These are phyloP conservation scores for Amphimedon queenslandica DNA, from an alignment of 37 sponge, comb jelly and placozoan species.

Conservation along the genomic window DNA sequence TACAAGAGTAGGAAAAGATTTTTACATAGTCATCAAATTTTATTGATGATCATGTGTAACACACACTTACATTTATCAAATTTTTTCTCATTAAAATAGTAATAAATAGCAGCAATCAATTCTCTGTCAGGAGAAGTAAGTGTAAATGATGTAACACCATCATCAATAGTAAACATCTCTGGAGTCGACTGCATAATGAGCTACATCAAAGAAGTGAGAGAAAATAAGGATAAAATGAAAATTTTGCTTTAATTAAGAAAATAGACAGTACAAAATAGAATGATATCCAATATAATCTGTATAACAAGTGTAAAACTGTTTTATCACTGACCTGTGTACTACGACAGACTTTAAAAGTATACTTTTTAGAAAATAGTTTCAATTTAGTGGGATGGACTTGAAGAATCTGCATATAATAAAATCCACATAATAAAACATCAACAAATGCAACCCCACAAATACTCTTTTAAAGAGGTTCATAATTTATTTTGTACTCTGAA, in stretches of 20 bases:
- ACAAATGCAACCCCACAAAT: too few relatives aligned
- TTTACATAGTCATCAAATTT: too few relatives aligned
- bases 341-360: slow-evolving; percentile 33
- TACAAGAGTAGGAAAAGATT: too few relatives aligned
- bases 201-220: not conserved
- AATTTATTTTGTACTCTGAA: too few relatives aligned
- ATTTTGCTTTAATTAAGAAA: too few relatives aligned
- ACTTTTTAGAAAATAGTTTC: slow-evolving; percentile 29
- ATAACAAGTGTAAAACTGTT: too few relatives aligned
- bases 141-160: slow-evolving; percentile 29
- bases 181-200: not conserved
- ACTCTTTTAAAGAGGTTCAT: too few relatives aligned
- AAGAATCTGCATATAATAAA: slow-evolving; percentile 33
- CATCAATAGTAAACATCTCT: slow-evolving; percentile 29
- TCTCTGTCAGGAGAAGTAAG: slow-evolving; percentile 14
- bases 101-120: slow-evolving; percentile 38
- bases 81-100: slow-evolving; percentile 23
- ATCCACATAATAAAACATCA: too few relatives aligned
- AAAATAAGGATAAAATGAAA: not conserved
- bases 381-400: slow-evolving; percentile 30
- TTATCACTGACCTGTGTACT: slow-evolving; percentile 38
- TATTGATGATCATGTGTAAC: not conserved
- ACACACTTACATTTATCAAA: slow-evolving; percentile 32
- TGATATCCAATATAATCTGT: too few relatives aligned
- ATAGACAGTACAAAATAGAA: too few relatives aligned